Base-by-base conservation (phyloP, 1,140 invertebrate genomes). In the Armadillidium nasatum region DNA sequence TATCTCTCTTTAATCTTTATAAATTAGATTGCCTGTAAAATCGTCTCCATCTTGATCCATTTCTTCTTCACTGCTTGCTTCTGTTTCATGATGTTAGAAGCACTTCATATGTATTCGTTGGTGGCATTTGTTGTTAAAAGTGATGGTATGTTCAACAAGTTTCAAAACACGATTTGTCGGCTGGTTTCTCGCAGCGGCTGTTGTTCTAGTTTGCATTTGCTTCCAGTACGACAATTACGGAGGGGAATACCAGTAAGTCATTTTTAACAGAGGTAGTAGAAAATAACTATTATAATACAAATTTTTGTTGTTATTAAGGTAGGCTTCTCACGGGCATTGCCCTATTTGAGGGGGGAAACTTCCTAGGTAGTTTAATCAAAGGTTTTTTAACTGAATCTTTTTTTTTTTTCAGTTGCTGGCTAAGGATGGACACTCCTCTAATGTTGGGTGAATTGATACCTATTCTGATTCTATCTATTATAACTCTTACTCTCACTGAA, bases 61-160 rank as follows among this genome's bases (percentile, higher is more conserved):
- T 83, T 82, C 66, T 84, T 84, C 80, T 83, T 83, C 79, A 84
- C 83, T 10, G 84, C 82, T 13, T 84, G 83, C 77, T 84, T 84
- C 78, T 81, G 81, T 77, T 84, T 84, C 74, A 81, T 84, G 76
- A 77, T 84, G 44, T 74, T 84, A 71, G 84, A 84, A 76, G 67
- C 82, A 13, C 73, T 84, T 10, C 84, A 84, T 76, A 83, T 84
- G 79, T 84, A 84, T 77, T 79, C 82, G 43, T 73, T 83, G 66
- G 83, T 84, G 22, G 84, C 83, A 7, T 83, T 76, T 74, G 84
- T 84, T 0, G 82, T 84, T 10, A 83, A 83, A 54, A 80, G 81
- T 46, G 82, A 84, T 22, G 84, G 84, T 0, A 79, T 84, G 71
- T 76, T 84, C 21, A 80, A 74, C 43, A 60, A 79, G 43, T 60